Base-by-base conservation (phyloP, 2,888 invertebrate genomes). In the Heliconius hortense region DNA sequence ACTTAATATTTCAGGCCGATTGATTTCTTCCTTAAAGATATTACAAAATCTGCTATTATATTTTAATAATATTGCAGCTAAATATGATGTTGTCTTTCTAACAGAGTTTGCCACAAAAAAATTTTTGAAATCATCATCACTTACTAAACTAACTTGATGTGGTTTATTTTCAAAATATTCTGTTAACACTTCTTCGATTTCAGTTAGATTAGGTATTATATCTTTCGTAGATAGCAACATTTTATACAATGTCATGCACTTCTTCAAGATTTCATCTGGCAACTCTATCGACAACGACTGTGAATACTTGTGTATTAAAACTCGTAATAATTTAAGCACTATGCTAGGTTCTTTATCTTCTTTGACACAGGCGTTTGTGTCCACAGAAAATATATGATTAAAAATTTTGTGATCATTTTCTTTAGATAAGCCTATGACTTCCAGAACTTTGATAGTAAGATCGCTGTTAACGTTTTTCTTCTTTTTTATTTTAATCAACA, bases 131-230 rank as follows among this genome's bases (percentile, higher is more conserved):
- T 95, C 88, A 75, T 95, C 90, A n/a, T 87, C 86, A 24, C 92
- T 87, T 18, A 96, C 85, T 24, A 87, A 84, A 21, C 87, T 84
- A 7, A 96, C 91, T 81, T 92, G 94, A 82, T 96, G 95, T 60
- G 96, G 96, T 88, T 95, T 96, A 72, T 89, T 90, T 76, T 93
- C 86, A 26, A 97, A 90, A 84, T 96, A 96, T 77, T 89, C 86
- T 18, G 92, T 84, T 15, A 97, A 84, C 3, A 94, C 86, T 8
- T 86, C 87, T 80, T 96, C 96, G 81, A 96, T 87, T 64, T 86
- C 88, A 5, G 94, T 94, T 35, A 95, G 83, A 82, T 95, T 95
- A 18, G 90, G 85, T 24, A 87, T 91, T 0, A 87, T 79, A 2
- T 91, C 90, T 69, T 89, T 86, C 72, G 89, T 87, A 8, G 85